A percentile compares a stretch with the other conserved stretches of the same genome.
These are phyloP conservation scores for Spodoptera frugiperda DNA, from an alignment of 1,140 invertebrate genomes.

Conservation along the genomic window DNA sequence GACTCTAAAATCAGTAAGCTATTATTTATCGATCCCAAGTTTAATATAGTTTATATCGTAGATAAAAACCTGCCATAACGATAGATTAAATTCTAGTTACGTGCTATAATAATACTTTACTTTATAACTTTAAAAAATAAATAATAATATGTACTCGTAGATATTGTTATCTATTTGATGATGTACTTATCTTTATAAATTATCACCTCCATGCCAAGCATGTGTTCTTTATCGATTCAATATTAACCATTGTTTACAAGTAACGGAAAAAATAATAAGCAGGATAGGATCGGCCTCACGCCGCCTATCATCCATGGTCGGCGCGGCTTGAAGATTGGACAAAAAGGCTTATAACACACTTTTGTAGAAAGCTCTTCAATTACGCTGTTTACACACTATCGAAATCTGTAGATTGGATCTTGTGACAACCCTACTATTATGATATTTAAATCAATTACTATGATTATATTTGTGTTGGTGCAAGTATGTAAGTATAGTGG, in stretches of 20 bases:
- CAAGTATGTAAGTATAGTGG: conserved; percentile 58
- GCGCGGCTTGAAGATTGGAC: conserved; percentile 28
- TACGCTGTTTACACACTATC: conserved; percentile 73
- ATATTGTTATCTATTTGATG: not conserved
- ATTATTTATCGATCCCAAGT: not conserved
- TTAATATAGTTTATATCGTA: not conserved
- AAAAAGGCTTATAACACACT: conserved; percentile 36
- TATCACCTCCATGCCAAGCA: conserved; percentile 27
- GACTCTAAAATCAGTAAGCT: conserved; percentile 2
- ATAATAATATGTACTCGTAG: not conserved
- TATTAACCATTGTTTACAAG: conserved; percentile 48
- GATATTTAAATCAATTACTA: conserved; percentile 83
- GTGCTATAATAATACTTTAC: not conserved
- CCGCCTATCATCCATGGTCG: conserved; percentile 1
- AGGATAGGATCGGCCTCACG: conserved; percentile 28
- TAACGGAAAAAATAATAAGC: conserved; percentile 42
- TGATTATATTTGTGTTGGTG: conserved; percentile 73
- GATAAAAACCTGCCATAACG: not conserved
- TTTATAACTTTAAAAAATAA: not conserved
- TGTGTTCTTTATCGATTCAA: conserved; percentile 39
- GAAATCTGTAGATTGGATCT: conserved; percentile 59
- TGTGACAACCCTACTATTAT: conserved; percentile 68
- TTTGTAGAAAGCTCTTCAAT: conserved; percentile 56
- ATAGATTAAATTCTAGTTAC: not conserved
- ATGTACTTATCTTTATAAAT: conserved; percentile 23